These are phyloP conservation scores for Archegozetes longisetosus DNA, from an alignment of 1,140 invertebrate genomes.

Conservation along the genomic window DNA sequence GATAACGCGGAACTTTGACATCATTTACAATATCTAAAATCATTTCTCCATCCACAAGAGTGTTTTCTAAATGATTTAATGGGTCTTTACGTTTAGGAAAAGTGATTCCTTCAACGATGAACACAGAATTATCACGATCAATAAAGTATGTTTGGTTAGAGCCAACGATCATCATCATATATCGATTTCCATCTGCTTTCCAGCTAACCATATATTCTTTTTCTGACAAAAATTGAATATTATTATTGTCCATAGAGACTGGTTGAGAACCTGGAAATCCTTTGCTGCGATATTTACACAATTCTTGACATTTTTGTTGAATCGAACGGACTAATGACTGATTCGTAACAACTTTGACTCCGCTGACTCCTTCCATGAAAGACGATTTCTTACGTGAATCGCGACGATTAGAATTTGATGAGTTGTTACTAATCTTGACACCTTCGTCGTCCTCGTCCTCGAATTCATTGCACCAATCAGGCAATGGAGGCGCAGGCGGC, in stretches of 20 bases:
- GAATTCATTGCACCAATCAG: constrained; percentile 54
- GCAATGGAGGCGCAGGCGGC: constrained; percentile 48
- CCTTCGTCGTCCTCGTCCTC: constrained; percentile 1
- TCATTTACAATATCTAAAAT: constrained; percentile 62
- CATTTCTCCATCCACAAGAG: constrained; percentile 92
- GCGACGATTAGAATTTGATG: background rate
- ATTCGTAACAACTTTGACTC: constrained; percentile 45
- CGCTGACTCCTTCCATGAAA: constrained; percentile 65
- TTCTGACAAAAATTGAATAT: constrained; percentile 53
- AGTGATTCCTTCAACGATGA: constrained; percentile 54
- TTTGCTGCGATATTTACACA: constrained; percentile 57
- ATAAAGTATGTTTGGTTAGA: constrained; percentile 74
- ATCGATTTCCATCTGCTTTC: constrained; percentile 97
- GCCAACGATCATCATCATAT: constrained; percentile 87
- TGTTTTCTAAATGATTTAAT: constrained; percentile 52
- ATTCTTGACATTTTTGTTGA: constrained; percentile 54
- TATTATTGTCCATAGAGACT: constrained; percentile 79
- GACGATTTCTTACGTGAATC: constrained; percentile 23
- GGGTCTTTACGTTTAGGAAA: constrained; percentile 61
- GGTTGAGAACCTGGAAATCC: constrained; percentile 94
- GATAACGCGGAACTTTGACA: constrained; percentile 57
- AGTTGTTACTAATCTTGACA: background rate
- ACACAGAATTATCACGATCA: constrained; percentile 89
- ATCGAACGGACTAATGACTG: constrained; percentile 45
- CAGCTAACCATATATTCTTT: constrained; percentile 90